Conservation (phyloP, 2,797 vertebrate genomes). For the Aplochiton taeniatus region DNA sequence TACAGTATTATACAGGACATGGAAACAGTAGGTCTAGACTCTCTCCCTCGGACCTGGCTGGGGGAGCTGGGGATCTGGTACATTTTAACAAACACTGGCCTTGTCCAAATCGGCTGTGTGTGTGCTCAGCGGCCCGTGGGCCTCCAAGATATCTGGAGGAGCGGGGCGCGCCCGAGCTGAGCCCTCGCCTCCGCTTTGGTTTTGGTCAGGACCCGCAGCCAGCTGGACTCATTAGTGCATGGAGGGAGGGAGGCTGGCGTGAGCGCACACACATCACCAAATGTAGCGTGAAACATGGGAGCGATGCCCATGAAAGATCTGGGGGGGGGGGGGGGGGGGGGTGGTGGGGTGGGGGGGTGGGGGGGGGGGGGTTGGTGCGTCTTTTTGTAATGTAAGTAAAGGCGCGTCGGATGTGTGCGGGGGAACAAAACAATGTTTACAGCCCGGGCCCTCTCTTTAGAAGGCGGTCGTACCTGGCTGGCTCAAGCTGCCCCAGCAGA, state of each 20-base stretch:
- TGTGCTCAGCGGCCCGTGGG: conserved; percentile 69
- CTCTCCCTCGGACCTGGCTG: conserved; percentile 65
- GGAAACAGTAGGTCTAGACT: conserved; percentile 63
- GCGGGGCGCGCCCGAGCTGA: conserved; percentile 66
- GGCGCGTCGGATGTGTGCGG: neutral
- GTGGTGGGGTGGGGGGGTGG: neutral
- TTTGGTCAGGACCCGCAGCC: conserved; percentile 76
- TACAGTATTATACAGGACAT: neutral
- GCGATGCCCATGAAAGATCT: conserved; percentile 74
- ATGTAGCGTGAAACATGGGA: conserved; percentile 78
- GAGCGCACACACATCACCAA: conserved; percentile 78
- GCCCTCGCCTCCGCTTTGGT: conserved; percentile 74
- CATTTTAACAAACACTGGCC: conserved; percentile 74
- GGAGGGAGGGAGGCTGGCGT: conserved; percentile 77
- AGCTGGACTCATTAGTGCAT: conserved; percentile 80
- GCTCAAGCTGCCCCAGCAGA: conserved; percentile 55
- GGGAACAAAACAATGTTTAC: conserved; percentile 61
- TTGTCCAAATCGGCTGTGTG: conserved; percentile 72
- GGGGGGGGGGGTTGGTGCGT: conserved; percentile 7
- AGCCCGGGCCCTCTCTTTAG: conserved; percentile 69
- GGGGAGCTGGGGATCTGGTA: conserved; percentile 64
- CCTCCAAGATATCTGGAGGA: conserved; percentile 74
- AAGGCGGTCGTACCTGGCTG: conserved; percentile 66
- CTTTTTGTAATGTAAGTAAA: neutral
- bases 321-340: conserved; percentile 45